Base-by-base conservation (phyloP, 1,140 invertebrate species). In the Zophobas morio region DNA sequence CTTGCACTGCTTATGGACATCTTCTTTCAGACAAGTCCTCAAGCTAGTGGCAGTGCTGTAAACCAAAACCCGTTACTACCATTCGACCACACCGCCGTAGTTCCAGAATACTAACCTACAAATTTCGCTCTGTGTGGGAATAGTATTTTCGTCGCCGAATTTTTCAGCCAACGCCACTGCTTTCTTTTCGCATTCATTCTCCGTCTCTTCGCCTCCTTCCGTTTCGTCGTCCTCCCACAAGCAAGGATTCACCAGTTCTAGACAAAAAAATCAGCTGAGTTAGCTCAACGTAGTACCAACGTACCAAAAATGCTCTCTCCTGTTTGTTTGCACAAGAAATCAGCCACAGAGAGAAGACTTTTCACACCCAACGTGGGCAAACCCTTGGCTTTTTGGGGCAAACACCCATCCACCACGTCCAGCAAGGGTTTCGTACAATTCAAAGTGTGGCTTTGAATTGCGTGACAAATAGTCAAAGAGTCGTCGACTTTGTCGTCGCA, bases 201-300 rank as follows among this genome's bases (percentile, higher is more conserved):
- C 20, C 42, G 40, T 8, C 0, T 37, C 40, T 66, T 66, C n/a
- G 20, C 20, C 20, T 42, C 39, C 20, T 20, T 20, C 20, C 20
- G 20, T 20, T 46, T 66, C 60, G n/a, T 42, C 40, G 20, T 66
- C 60, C 32, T 66, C 60, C 60, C 60, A 66, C 39, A 66, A 66
- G 35, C 60, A 66, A 6, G 60, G 60, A 40, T 66, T 66, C 5
- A 3, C n/a, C 39, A 66, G 42, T 66, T 66, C 60, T 66, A 33
- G 4, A 1, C 35, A 60, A 39, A 46, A 0, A 42, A 4, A 20
- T 46, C 0, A 33, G 40, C 20, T 20, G 42, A 46, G 42, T 3
- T 8, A 1, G 6, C 0, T 66, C 40, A 66, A 63, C 20, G 20
- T 20, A 20, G 20, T 20, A 20, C 20, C 20, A 63, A 20, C 20